Evolutionary conservation across 2,888 invertebrate genomes (phyloP), one percentile per base, ranked within the genome.

Genomic region (Ornithoptera alexandrae): DNA sequence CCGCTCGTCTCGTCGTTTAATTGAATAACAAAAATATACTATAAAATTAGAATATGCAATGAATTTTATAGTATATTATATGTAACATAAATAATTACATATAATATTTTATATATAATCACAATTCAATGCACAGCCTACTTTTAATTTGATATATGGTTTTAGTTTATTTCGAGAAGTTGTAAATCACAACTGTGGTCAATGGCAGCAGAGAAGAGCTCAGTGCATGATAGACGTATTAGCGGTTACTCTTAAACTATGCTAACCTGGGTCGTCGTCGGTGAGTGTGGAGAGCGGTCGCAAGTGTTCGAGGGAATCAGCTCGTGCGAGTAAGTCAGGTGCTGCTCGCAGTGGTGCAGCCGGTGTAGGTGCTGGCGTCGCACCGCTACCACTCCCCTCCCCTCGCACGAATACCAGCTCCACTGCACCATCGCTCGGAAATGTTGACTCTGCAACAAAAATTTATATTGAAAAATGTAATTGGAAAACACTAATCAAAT

Each of bases 351-450:
- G 94, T 1, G 95, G 95, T 8, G 95, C 95, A 2, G 95, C 95
- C 39, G 95, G 96, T 22, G 95, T 96, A 3, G 95, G 95, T 12
- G 95, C 95, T 17, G 95, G 95, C 56, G 95, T 93, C 1, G 95
- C 95, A 20, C 88, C 91, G 18, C 88, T 91, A 0, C 93, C 91
- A 59, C 83, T 75, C 1, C 89, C 90, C 46, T 86, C 89, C 12
- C 91, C 89, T 15, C 94, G 94, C 62, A 96, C 95, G 88, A 97
- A 97, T 80, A 96, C 95, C 69, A 97, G 93, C 84, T 97, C 97
- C 69, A 97, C 96, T n/a, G 96, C 96, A 36, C 97, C 97, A 83
- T 96, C 96, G 60, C 94, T 92, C n/a, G 97, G 97, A 88, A 97
- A 97, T 76, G 96, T 93, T 36, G 95, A 94, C 89, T 97, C 97